Evolutionary conservation across 2,113 vertebrate species (phyloP), one percentile per base, ranked within the genome.

Genomic region (Haliaeetus leucogaster): DNA sequence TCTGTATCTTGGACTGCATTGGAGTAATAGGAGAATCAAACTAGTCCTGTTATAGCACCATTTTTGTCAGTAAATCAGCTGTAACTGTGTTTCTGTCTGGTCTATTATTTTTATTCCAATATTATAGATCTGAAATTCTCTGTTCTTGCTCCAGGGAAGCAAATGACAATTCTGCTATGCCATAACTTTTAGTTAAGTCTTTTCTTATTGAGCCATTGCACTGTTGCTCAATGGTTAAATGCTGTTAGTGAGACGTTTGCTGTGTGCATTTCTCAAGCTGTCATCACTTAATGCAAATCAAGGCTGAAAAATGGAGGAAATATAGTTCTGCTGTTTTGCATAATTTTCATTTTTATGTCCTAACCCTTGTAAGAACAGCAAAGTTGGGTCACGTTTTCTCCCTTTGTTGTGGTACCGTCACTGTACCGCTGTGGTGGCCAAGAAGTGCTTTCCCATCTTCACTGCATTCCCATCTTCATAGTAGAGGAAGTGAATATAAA

Each of bases 41-140:
- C 47, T 6, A 56, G 7, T 65, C 36, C 27, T 80, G 32, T 82
- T 77, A 36, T 2, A 32, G 62, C 40, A 66, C 34, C 34, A 32
- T 53, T 91, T 91, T 27, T 91, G 65, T 50, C 87, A 59, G 80
- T 94, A 73, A 81, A 83, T 95, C 86, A 67, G 34, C 67, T 73
- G 22, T 66, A 70, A 86, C 67, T 66, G 42, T 56, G 34, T 73
- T 81, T 83, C 42, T 86, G 34, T 45, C 72, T n/a, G 45, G 25
- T 47, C 80, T 62, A 4, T 91, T 81, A 62, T 78, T 95, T 96
- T 91, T 70, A 79, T 92, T 92, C 66, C 86, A 56, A 20, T 82
- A 59, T 52, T 80, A 73, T 32, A 53, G 85, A 67, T 72, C 58
- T 72, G 66, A 95, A 95, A 43, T 72, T 83, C 19, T 76, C 59